Conservation (phyloP, 1,140 invertebrate species). For the Heterodera carotae region DNA sequence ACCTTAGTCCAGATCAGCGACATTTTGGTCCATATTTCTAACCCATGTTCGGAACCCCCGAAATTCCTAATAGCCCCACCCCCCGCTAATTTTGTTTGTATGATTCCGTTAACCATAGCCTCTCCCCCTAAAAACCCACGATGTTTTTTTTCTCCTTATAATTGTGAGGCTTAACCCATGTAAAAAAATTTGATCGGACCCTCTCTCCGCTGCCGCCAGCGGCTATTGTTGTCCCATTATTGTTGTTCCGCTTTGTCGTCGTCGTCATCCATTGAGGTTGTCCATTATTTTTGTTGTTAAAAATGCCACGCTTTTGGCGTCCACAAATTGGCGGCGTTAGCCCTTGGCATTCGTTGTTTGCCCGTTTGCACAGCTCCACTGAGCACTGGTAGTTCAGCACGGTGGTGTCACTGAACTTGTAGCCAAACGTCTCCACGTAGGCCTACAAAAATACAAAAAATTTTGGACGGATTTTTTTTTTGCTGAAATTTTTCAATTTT, state of each 20-base stretch:
- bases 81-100: too few relatives aligned
- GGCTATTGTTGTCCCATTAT: conserved; percentile 7
- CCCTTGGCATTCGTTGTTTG: conserved; percentile 54
- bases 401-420: conserved; percentile 61
- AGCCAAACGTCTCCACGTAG: conserved; percentile 59
- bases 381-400: conserved; percentile 62
- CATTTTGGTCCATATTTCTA: too few relatives aligned
- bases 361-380: conserved; percentile 58
- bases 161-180: too few relatives aligned
- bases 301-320: conserved; percentile 35
- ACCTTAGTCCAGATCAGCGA: too few relatives aligned
- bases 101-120: too few relatives aligned
- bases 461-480: conserved; percentile 17
- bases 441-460: too few relatives aligned
- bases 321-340: conserved; percentile 53
- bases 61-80: too few relatives aligned
- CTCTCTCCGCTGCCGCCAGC: conserved; percentile 5
- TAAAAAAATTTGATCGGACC: conserved; percentile 6
- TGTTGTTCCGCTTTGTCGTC: conserved; percentile 23
- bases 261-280: conserved; percentile 12
- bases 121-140: too few relatives aligned
- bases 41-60: too few relatives aligned
- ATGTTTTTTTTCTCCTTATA: too few relatives aligned
- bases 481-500: background rate
- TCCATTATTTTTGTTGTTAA: conserved; percentile 26